A percentile compares a stretch with the other conserved stretches of the same genome.
Evolutionary conservation across 2,113 vertebrate species (phyloP).

Genomic region (Protomyctophum bolini): DNA sequence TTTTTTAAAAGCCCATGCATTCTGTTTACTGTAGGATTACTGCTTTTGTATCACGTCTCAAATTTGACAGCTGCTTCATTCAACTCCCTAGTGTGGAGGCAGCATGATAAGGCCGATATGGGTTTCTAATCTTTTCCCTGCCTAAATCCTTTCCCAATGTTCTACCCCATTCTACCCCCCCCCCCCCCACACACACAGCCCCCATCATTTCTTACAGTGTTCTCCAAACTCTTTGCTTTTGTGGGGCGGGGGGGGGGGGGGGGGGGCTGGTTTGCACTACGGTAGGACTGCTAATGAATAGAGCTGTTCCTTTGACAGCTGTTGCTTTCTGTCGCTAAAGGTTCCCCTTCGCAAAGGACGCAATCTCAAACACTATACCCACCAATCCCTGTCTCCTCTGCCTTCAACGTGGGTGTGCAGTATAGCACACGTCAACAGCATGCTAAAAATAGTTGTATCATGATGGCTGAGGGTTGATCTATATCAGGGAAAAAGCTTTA

Average conservation of each 20-base stretch:
- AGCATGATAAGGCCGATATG: slow-evolving; percentile 81
- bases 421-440: slow-evolving; percentile 44
- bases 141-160: slow-evolving; percentile 83
- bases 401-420: slow-evolving; percentile 44
- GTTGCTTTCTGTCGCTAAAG: slow-evolving; percentile 70
- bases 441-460: slow-evolving; percentile 75
- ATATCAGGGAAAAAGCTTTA: slow-evolving; percentile 41
- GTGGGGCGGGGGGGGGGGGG: slow-evolving; percentile 32
- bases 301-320: slow-evolving; percentile 75
- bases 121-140: slow-evolving; percentile 80
- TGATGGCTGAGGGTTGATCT: slow-evolving; percentile 56
- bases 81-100: slow-evolving; percentile 79
- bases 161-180: slow-evolving; percentile 63
- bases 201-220: slow-evolving; percentile 70
- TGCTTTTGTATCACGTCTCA: slow-evolving; percentile 83
- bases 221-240: slow-evolving; percentile 73
- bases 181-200: not conserved
- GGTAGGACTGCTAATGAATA: slow-evolving; percentile 73
- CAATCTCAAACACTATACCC: slow-evolving; percentile 66
- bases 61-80: slow-evolving; percentile 84
- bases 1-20: slow-evolving; percentile 70
- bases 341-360: slow-evolving; percentile 66
- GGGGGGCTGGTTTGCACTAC: slow-evolving; percentile 52
- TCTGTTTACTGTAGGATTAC: slow-evolving; percentile 83
- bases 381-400: slow-evolving; percentile 29